Evolutionary conservation across 1,140 invertebrate genomes (phyloP).

Genomic region (Eufriesea mexicana): DNA sequence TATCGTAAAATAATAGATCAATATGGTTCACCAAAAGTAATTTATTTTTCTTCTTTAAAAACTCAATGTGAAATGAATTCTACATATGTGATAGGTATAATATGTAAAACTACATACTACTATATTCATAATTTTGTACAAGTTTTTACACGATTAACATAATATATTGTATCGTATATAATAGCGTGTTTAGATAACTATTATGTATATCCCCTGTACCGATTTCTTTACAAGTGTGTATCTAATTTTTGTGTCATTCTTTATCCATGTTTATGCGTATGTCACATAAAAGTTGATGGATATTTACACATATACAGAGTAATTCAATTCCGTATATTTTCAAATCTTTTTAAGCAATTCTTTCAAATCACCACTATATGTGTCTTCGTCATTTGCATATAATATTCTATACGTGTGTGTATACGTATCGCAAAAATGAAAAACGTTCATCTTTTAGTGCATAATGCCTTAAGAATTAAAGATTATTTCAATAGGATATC

Average conservation of each 20-base stretch:
- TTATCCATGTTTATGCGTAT: neutral
- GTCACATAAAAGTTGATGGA: neutral
- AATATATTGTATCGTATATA: neutral
- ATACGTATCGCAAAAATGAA: neutral
- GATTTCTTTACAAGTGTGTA: neutral
- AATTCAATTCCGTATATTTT: neutral
- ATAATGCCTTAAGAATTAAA: neutral
- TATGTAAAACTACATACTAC: conserved; percentile 1
- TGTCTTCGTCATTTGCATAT: neutral
- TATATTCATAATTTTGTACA: neutral
- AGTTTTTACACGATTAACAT: neutral
- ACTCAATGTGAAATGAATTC: conserved; percentile 8
- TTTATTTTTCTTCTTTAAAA: conserved; percentile 7
- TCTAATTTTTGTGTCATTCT: neutral
- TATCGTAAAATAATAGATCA: neutral
- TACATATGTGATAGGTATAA: neutral
- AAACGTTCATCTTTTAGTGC: neutral
- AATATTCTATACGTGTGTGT: neutral
- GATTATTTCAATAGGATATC: neutral
- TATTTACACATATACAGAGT: conserved; percentile 1
- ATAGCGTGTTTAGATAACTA: neutral
- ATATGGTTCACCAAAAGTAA: conserved; percentile 5
- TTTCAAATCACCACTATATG: neutral
- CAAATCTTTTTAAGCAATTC: neutral
- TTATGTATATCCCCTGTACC: neutral